These are phyloP conservation scores for Epinephelus malabaricus DNA, from an alignment of 2,797 vertebrate species.

Conservation along the genomic window DNA sequence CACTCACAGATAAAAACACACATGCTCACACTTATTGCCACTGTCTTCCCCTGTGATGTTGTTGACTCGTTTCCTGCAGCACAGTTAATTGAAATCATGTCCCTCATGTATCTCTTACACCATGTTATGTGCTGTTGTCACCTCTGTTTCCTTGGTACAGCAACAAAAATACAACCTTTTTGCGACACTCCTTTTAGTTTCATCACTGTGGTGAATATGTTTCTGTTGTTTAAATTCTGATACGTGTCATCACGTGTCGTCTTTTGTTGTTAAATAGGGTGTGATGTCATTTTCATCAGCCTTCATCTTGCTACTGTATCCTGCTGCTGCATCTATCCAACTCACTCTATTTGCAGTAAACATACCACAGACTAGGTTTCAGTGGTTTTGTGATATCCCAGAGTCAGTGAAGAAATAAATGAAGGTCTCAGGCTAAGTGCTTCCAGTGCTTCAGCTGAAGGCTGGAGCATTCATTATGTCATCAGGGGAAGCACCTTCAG, in stretches of 20 bases:
- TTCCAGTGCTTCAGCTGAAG: slow-evolving; percentile 4
- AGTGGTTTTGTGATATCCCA: neutral
- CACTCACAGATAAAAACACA: slow-evolving; percentile 4
- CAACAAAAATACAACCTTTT: neutral
- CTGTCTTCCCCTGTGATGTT: slow-evolving; percentile 24
- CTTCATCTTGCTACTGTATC: neutral
- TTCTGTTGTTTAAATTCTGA: neutral
- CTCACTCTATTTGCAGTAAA: neutral
- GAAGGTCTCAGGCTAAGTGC: slow-evolving; percentile 1
- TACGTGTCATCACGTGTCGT: too few relatives aligned
- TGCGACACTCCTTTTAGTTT: neutral
- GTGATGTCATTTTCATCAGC: neutral
- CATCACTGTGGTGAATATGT: neutral
- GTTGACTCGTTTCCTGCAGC: slow-evolving; percentile 29
- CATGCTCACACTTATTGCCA: slow-evolving; percentile 2
- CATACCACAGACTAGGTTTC: neutral
- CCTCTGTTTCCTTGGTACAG: neutral
- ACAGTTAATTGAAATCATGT: slow-evolving; percentile 3
- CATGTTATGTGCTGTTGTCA: neutral
- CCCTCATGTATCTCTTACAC: neutral
- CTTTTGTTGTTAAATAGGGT: neutral
- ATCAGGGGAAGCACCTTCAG: slow-evolving; percentile 22
- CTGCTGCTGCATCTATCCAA: neutral
- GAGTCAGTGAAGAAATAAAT: slow-evolving; percentile 23
- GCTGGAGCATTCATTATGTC: slow-evolving; percentile 16